Evolutionary conservation across 1,140 invertebrate genomes (phyloP).

Genomic region (Cotesia vestalis): DNA sequence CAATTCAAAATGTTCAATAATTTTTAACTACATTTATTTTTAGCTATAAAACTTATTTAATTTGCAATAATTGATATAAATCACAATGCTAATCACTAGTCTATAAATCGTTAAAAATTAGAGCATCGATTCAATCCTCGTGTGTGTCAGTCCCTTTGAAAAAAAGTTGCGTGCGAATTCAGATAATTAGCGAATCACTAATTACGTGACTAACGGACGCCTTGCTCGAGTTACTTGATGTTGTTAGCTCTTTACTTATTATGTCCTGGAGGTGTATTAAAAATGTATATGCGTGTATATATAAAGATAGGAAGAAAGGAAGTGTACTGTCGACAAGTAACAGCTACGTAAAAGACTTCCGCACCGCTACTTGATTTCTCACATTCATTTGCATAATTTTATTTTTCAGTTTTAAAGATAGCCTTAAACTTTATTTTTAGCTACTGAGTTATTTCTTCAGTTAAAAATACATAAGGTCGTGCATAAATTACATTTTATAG

Average conservation of each 20-base stretch:
- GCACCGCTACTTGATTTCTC: not conserved
- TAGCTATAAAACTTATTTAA: no score
- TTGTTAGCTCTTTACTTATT: slow-evolving; percentile 12
- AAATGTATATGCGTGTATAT: not conserved
- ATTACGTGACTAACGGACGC: slow-evolving; percentile 25
- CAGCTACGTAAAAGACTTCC: not conserved
- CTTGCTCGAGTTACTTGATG: slow-evolving; percentile 21
- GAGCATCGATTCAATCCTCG: not conserved
- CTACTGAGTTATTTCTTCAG: not conserved
- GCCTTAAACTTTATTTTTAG: no score
- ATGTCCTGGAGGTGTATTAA: not conserved
- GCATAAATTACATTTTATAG: no score
- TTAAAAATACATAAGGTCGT: not conserved
- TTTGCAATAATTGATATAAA: no score
- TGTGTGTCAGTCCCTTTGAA: not conserved
- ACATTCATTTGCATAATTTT: slow-evolving; percentile 16
- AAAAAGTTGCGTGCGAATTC: slow-evolving; percentile 27
- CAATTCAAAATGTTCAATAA: no score
- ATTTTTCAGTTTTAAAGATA: not conserved
- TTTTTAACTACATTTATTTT: no score
- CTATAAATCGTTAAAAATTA: not conserved
- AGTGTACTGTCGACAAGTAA: slow-evolving; percentile 4
- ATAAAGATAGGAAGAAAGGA: slow-evolving; percentile 9
- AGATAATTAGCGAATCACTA: slow-evolving; percentile 34
- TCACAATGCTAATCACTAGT: no score